Evolutionary conservation across 2,113 vertebrate species (phyloP).

Genomic region (Albula glossodonta): DNA sequence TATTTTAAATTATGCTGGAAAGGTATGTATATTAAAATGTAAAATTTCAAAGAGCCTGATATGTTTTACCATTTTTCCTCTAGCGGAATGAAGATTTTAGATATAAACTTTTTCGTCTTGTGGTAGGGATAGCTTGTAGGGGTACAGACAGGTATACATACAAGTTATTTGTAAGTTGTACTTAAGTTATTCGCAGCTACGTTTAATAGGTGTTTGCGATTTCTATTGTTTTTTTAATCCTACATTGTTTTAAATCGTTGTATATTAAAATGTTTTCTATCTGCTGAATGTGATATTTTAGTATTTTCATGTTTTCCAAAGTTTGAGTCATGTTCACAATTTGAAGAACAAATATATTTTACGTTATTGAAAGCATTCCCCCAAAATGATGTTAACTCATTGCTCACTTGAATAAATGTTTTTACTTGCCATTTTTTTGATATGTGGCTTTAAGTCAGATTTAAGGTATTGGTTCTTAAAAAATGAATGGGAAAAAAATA

Average conservation of each 20-base stretch:
- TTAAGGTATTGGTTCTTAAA: not conserved
- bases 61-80: conserved; percentile 68
- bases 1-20: conserved; percentile 61
- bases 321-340: not conserved
- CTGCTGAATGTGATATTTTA: conserved; percentile 47
- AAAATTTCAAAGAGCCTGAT: conserved; percentile 65
- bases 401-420: not conserved
- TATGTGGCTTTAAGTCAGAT: not conserved
- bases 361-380: not conserved
- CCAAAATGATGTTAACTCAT: not conserved
- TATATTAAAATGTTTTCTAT: conserved; percentile 83
- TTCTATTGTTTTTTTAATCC: conserved; percentile 69
- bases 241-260: conserved; percentile 70
- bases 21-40: conserved; percentile 69
- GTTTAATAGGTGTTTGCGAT: conserved; percentile 56
- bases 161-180: conserved; percentile 48
- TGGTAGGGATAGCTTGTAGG: conserved; percentile 41
- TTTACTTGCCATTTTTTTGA: not conserved
- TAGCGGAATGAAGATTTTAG: conserved; percentile 54
- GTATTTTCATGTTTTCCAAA: conserved; percentile 20
- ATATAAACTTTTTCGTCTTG: conserved; percentile 29
- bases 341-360: not conserved
- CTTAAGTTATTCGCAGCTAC: conserved; percentile 46
- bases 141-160: conserved; percentile 31
- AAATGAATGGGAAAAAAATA: not conserved